phyloP scores from a whole-genome alignment of 1,140 invertebrate genomes.

The Danaus plexippus region DNA sequence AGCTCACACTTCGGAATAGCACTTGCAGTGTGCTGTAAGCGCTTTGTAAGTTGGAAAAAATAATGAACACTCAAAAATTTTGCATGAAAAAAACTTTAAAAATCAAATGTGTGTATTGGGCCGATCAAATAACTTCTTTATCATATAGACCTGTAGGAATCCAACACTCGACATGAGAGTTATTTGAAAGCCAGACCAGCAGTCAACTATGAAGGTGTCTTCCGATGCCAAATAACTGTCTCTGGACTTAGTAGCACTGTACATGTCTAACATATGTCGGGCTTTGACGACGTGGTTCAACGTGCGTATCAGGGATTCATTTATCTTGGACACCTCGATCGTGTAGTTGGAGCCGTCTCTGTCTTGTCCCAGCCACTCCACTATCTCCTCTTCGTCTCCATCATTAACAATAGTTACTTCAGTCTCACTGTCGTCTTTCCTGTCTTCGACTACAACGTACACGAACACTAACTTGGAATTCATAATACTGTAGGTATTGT shows the following conservation, averaged over 20 bases:
- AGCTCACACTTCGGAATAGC: too few relatives aligned
- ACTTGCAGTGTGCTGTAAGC: too few relatives aligned
- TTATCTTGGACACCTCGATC: constrained; percentile 38
- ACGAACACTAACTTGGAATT: constrained; percentile 86
- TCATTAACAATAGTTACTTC: constrained; percentile 24
- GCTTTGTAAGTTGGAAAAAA: too few relatives aligned
- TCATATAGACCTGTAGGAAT: constrained; percentile 55
- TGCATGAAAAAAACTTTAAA: too few relatives aligned
- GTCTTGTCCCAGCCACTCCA: constrained; percentile 47
- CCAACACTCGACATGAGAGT: constrained; percentile 50
- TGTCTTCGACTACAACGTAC: constrained; percentile 78
- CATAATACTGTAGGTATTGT: constrained; percentile 84
- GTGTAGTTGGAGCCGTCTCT: constrained; percentile 40
- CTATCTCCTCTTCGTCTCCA: constrained; percentile 34
- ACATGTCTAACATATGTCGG: constrained; percentile 46
- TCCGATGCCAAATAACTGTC: constrained; percentile 53
- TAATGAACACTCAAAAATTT: too few relatives aligned
- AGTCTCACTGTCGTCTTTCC: constrained; percentile 29
- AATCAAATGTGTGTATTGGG: background rate
- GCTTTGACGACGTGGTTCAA: constrained; percentile 44
- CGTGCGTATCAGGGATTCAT: constrained; percentile 36
- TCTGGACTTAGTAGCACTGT: constrained; percentile 44
- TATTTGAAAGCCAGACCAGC: constrained; percentile 60
- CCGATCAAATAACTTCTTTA: constrained; percentile 52
- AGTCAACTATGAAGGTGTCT: constrained; percentile 60